These are phyloP conservation scores for Odocoileus virginianus DNA, from an alignment of 2,113 vertebrate genomes.

Conservation along the genomic window DNA sequence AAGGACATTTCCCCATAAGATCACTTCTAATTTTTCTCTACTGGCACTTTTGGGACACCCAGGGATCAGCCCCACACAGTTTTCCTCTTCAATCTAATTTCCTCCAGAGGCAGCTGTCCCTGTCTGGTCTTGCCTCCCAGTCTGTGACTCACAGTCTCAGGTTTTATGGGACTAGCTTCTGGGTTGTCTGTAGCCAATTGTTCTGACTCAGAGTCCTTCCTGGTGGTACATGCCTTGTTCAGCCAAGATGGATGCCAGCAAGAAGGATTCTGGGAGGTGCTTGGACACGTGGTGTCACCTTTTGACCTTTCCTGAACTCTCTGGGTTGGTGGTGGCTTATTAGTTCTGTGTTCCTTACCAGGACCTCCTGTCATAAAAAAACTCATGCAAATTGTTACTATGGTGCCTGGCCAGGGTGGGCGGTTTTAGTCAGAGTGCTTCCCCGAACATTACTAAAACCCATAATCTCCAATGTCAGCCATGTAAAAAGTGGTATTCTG, in stretches of 20 bases:
- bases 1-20: not conserved
- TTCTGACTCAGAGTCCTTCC: not conserved
- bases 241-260: not conserved
- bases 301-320: not conserved
- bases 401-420: not conserved
- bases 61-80: rapidly evolving
- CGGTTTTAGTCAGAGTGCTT: not conserved
- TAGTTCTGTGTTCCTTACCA: not conserved
- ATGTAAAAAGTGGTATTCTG: not conserved
- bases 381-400: not conserved
- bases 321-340: not conserved
- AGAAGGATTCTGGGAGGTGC: not conserved
- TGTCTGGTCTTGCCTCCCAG: not conserved
- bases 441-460: not conserved
- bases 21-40: not conserved
- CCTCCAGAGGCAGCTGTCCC: rapidly evolving
- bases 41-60: not conserved
- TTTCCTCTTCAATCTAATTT: not conserved
- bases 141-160: rapidly evolving
- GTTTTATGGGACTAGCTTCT: not conserved
- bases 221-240: not conserved
- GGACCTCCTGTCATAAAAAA: not conserved
- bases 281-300: not conserved
- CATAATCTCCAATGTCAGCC: not conserved
- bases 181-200: not conserved